Evolutionary conservation across 2,797 vertebrate species (phyloP).

Genomic region (Toxotes lorentzi): DNA sequence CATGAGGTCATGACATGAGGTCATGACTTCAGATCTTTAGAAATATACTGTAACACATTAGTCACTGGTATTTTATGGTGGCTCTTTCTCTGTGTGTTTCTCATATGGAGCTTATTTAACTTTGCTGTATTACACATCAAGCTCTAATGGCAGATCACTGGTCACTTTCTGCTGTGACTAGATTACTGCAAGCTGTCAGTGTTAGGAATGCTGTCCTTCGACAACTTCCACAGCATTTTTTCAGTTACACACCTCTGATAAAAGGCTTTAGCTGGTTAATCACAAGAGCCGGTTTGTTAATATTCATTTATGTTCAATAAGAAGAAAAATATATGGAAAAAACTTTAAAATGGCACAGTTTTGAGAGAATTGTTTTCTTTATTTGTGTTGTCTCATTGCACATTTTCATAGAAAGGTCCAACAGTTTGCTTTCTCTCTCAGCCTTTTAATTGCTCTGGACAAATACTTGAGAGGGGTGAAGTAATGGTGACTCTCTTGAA

Average conservation of each 20-base stretch:
- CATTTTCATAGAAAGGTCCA: background rate
- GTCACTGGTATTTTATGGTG: background rate
- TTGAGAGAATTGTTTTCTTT: background rate
- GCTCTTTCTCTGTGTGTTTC: background rate
- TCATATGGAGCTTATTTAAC: background rate
- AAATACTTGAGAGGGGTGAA: slow-evolving; percentile 57
- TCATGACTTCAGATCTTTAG: too few species aligned
- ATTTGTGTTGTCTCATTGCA: background rate
- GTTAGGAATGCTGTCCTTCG: slow-evolving; percentile 4
- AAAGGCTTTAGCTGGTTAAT: background rate
- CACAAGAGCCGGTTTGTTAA: background rate
- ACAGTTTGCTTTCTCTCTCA: slow-evolving; percentile 15
- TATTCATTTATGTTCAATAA: background rate
- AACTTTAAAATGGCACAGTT: background rate
- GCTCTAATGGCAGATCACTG: background rate
- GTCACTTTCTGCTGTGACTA: background rate
- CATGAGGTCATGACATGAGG: too few species aligned
- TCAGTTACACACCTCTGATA: background rate
- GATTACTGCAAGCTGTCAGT: background rate
- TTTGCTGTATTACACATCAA: background rate
- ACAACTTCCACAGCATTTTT: slow-evolving; percentile 8
- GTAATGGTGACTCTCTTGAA: slow-evolving; percentile 51
- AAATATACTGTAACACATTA: too few species aligned
- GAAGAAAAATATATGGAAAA: background rate
- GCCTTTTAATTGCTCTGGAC: slow-evolving; percentile 37